Base-by-base conservation (phyloP, 2,888 invertebrate species). In the Idaea straminata region DNA sequence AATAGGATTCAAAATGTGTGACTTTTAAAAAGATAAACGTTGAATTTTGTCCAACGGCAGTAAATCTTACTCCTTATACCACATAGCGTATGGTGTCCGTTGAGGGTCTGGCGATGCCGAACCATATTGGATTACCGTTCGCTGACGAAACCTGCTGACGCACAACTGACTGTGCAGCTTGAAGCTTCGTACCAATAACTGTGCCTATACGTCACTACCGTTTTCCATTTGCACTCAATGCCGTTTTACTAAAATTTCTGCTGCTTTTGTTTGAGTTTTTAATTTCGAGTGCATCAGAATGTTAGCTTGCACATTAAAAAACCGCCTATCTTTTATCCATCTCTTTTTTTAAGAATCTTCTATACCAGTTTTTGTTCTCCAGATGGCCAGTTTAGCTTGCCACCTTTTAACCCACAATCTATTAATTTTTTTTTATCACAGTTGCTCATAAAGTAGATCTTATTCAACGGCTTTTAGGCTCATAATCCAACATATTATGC, bases 101-200 rank as follows among this genome's bases (percentile, higher is more conserved):
- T 7, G 59, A 47, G 47, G 47, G 47, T 10, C 47, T 47, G 47
- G 47, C 78, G 75, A 76, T 72, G 75, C 72, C 75, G 74, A 73
- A 77, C 83, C 83, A 86, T 88, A 89, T 87, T 88, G 88, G 84
- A 87, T 88, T 85, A 88, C 83, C 77, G 84, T 74, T 83, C 77
- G 84, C 74, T 83, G 84, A 83, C 83, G 79, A 79, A 87, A 84
- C 77, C 77, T 77, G 89, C 89, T 87, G 88, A 88, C 85, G 81
- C 72, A 69, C 71, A 77, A 62, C 73, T 79, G 74, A 79, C 74
- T 69, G 66, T 77, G 78, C 76, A 76, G 71, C 72, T 77, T 80
- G 81, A 80, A 82, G 78, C 77, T 74, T n/a, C n/a, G n/a, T n/a
- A 62, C 65, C 34, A 16, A 13, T 25, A 5, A 5, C n/a, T n/a